Conservation (phyloP, 2,888 invertebrate species). For the Orchestes rusci region DNA sequence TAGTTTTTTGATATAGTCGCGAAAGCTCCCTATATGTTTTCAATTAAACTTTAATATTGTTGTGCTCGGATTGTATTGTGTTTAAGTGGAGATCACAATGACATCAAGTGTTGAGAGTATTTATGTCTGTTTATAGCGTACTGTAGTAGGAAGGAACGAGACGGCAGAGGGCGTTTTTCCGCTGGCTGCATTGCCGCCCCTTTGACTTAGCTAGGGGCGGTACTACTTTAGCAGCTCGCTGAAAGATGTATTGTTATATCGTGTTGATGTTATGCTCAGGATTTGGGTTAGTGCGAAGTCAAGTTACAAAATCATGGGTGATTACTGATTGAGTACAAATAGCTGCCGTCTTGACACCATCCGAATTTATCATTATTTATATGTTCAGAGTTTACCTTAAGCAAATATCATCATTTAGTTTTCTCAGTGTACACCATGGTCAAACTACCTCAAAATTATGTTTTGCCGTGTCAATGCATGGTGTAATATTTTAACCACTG, state of each 20-base stretch:
- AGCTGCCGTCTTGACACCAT: conserved; percentile 37
- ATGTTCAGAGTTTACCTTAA: conserved; percentile 42
- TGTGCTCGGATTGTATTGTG: conserved; percentile 22
- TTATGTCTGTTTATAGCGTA: conserved; percentile 46
- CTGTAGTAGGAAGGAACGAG: conserved; percentile 42
- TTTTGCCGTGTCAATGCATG: no score
- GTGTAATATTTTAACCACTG: conserved; percentile 15
- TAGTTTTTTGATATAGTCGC: conserved; percentile 32
- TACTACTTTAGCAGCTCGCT: conserved; percentile 42
- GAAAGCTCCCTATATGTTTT: conserved; percentile 44
- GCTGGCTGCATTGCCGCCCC: conserved; percentile 40
- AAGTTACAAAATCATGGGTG: conserved; percentile 40
- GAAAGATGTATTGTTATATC: conserved; percentile 38
- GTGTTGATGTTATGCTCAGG: conserved; percentile 30
- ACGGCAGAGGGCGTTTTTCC: conserved; percentile 34
- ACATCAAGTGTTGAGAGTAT: conserved; percentile 35
- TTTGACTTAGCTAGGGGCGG: conserved; percentile 35
- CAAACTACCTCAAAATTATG: background rate
- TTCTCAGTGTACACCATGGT: background rate
- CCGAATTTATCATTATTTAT: conserved; percentile 37
- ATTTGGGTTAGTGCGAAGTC: conserved; percentile 10
- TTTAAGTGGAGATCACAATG: conserved; percentile 1
- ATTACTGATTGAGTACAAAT: conserved; percentile 45
- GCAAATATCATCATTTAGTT: conserved; percentile 38
- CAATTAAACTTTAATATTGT: conserved; percentile 38